Conservation (phyloP, 2,797 vertebrate genomes). For the Labeo calbasu region DNA sequence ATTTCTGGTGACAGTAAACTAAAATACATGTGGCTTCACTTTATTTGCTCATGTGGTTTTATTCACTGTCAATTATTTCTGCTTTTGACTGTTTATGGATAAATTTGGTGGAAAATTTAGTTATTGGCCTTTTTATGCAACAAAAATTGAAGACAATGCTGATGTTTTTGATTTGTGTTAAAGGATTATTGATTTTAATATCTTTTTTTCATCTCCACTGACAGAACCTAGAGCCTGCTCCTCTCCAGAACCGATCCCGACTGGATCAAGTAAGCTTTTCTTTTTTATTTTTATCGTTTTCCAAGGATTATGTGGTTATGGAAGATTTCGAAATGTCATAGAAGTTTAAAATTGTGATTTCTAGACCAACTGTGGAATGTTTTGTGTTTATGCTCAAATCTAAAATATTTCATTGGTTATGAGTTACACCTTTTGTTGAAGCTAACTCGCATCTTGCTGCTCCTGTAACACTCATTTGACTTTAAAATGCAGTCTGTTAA, state of each 20-base stretch:
- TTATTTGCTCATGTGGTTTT: neutral
- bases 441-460: neutral
- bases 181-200: constrained; percentile 12
- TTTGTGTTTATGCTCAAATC: neutral
- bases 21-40: neutral
- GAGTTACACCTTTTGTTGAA: neutral
- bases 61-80: neutral
- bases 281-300: neutral
- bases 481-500: neutral
- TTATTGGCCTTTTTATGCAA: neutral
- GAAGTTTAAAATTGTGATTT: neutral
- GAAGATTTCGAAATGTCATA: neutral
- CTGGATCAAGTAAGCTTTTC: constrained; percentile 77
- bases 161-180: constrained; percentile 14
- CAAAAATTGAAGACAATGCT: neutral
- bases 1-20: neutral
- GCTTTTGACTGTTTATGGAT: neutral
- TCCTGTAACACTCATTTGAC: neutral
- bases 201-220: constrained; percentile 38
- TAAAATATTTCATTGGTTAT: neutral
- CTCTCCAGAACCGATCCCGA: constrained; percentile 78
- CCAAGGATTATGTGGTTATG: neutral
- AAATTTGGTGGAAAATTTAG: neutral
- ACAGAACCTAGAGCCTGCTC: constrained; percentile 80
- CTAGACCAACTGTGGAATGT: neutral